Conservation (phyloP, 1,140 invertebrate genomes). For the Zaprionus nigranus region DNA sequence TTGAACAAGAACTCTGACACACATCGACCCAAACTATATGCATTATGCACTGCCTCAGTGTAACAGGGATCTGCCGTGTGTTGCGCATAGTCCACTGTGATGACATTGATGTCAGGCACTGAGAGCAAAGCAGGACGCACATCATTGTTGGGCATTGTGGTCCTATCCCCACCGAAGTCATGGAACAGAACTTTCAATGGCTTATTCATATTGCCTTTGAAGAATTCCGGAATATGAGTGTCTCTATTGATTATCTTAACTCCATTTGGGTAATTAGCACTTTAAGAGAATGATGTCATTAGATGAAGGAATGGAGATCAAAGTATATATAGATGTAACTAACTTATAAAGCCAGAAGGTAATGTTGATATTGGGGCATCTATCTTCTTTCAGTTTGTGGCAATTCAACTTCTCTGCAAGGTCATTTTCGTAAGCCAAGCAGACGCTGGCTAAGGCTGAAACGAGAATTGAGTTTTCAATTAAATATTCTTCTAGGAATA, state of each 20-base stretch:
- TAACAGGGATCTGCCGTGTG: conserved; percentile 41
- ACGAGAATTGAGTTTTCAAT: no score
- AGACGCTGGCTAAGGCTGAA: background rate
- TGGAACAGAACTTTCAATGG: conserved; percentile 45
- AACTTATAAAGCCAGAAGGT: conserved; percentile 46
- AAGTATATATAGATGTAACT: background rate
- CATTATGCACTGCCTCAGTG: conserved; percentile 27
- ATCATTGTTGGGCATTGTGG: conserved; percentile 12
- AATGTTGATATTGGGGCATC: conserved; percentile 49
- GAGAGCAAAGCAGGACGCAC: conserved; percentile 12
- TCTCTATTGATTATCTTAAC: background rate
- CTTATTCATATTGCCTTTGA: background rate
- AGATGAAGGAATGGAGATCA: background rate
- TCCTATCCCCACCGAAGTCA: conserved; percentile 18
- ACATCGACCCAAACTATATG: conserved; percentile 22
- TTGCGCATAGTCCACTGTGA: conserved; percentile 28
- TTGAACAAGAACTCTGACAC: conserved; percentile 12
- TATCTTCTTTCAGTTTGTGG: background rate
- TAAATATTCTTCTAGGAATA: background rate
- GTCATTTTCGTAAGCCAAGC: background rate
- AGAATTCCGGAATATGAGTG: background rate
- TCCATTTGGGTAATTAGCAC: background rate
- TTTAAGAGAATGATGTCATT: background rate
- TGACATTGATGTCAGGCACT: conserved; percentile 4
- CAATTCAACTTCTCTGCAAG: conserved; percentile 1